Base-by-base conservation (phyloP, 2,797 vertebrate genomes). In the Holocentrus rufus region DNA sequence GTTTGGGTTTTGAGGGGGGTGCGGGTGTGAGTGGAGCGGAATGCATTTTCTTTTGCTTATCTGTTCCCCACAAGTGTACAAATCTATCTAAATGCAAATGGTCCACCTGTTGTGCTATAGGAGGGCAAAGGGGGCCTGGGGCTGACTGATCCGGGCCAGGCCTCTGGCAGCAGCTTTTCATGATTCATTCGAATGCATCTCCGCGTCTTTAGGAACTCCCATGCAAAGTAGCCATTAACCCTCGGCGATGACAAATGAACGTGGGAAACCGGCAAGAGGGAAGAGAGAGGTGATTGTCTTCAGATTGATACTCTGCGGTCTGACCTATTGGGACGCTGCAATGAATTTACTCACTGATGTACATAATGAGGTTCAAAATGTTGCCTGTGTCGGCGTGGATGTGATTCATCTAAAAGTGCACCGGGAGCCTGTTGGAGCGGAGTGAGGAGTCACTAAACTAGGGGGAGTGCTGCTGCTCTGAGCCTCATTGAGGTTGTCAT, bases 31-130 rank as follows among this genome's bases (percentile, higher is more conserved):
- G 72, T 78, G 64, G 42, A 57, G 47, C 52, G 27, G 46, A 77
- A 77, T 67, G 74, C 53, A 59, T 84, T 84, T 79, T 72, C 44
- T 60, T 60, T 71, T 80, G 85, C 62, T 88, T 83, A 85, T 87
- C 72, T 89, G 85, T 87, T 52, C 58, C 69, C 63, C 82, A 82
- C 75, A 83, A 87, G 83, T 90, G 89, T 91, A 88, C 91, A 90
- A 85, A 92, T 90, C 90, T 84, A 92, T 95, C 92, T 93, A 93
- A 87, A 89, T 90, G 87, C 87, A 90, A 92, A 92, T 90, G 50
- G 54, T 82, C 66, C 81, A 85, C 71, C 74, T 80, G 82, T 76
- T 84, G 54, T 73, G 81, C 72, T 85, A 77, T 61, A 63, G 73
- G 74, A 77, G 75, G 78, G 65, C 72, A 75, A 58, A 71, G 65